Evolutionary conservation across 2,113 vertebrate species (phyloP).

Genomic region (Sinocyclocheilus grahami): DNA sequence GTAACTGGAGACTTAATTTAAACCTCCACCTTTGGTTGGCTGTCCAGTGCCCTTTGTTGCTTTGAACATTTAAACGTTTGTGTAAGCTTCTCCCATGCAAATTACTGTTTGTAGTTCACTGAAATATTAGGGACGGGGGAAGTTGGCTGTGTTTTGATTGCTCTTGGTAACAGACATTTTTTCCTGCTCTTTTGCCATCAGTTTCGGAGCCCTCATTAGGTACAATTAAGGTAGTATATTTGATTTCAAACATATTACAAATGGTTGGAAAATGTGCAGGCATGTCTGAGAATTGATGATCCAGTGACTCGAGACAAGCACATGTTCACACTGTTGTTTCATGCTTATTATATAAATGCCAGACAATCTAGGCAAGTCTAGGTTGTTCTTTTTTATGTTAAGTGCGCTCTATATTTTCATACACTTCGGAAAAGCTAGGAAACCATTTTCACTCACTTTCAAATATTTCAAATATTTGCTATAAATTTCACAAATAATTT

Average conservation of each 20-base stretch:
- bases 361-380: neutral
- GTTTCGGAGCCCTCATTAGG: conserved; percentile 9
- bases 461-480: too few species aligned
- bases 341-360: neutral
- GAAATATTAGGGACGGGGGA: conserved; percentile 51
- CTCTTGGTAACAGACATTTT: conserved; percentile 29
- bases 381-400: neutral
- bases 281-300: neutral
- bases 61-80: neutral
- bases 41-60: conserved; percentile 49
- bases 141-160: conserved; percentile 67
- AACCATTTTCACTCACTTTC: too few species aligned
- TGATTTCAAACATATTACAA: conserved; percentile 14
- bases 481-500: neutral
- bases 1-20: conserved; percentile 33
- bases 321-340: neutral
- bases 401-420: neutral
- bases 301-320: neutral
- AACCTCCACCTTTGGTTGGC: conserved; percentile 49
- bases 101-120: conserved; percentile 59
- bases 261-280: conserved; percentile 8
- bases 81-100: conserved; percentile 71
- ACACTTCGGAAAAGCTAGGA: too few species aligned
- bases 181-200: conserved; percentile 12
- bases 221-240: conserved; percentile 27